Base-by-base conservation (phyloP, 2,888 invertebrate genomes). In the Platerodrilus igneus region DNA sequence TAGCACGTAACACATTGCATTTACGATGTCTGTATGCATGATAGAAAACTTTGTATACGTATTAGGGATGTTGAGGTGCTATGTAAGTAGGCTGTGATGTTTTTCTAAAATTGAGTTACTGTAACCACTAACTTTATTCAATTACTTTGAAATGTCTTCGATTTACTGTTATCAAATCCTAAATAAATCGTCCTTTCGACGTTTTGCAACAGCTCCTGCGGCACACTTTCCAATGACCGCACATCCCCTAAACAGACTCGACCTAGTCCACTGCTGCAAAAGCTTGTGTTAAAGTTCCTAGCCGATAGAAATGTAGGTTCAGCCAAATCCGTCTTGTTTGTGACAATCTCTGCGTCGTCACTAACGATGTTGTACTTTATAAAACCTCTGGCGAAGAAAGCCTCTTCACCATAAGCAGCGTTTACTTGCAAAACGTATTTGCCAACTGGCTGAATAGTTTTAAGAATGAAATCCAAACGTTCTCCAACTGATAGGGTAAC, bases 401-500 rank as follows among this genome's bases (percentile, higher is more conserved):
- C 56, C 16, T 69, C 68, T 33, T 72, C 73, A 43, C 76, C 75
- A 42, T 68, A 66, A 31, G 70, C 69, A 11, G 74, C 71, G 1
- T 74, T 74, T 10, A 77, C 76, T 53, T 69, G 73, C 38, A 87
- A 73, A 69, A 76, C 76, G 57, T 86, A 86, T 2, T 71, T 70
- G 9, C 73, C 73, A 1, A 70, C 60, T 15, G 65, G 63, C 57
- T 73, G 75, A 53, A 75, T 75, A 7, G 86, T 78, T 36, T 76
- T 74, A 37, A 89, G 52, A 34, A 88, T 73, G 52, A 88, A 81
- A 64, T 88, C 88, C 6, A 79, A 77, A 33, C 87, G 72, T 63
- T 89, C 88, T 2, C 87, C 88, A 68, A 79, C 76, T 3, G 76
- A 74, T 18, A 85, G 55, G 33, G 71, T 72, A 22, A 84, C 69